phyloP scores from a whole-genome alignment of 53 echinoderm and acorn worm genomes.

The Paracentrotus lividus region DNA sequence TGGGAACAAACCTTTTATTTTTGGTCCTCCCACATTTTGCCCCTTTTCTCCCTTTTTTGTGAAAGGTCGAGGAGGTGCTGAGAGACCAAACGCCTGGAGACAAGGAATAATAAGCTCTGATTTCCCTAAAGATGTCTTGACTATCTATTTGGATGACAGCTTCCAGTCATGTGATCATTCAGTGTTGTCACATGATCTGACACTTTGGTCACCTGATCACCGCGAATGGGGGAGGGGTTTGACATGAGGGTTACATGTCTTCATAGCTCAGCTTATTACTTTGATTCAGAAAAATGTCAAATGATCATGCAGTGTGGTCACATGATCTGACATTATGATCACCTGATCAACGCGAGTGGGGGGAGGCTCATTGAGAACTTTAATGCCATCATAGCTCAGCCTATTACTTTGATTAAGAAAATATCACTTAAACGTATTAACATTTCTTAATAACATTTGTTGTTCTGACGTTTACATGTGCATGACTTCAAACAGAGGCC shows the following conservation, averaged over 20 bases:
- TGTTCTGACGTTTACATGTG: not conserved
- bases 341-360: no score
- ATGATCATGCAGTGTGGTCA: no score
- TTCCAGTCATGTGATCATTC: constrained; percentile 18
- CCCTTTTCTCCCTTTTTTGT: not conserved
- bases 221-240: not conserved
- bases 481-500: no score
- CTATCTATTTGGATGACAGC: constrained; percentile 42
- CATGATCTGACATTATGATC: no score
- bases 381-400: no score
- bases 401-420: no score
- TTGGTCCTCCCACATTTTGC: not conserved
- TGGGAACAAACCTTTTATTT: not conserved
- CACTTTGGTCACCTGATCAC: constrained; percentile 10
- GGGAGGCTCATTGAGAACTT: no score
- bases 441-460: not conserved
- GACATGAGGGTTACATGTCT: not conserved
- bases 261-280: not conserved
- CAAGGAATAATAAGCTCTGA: constrained; percentile 39
- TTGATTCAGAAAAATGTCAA: no score
- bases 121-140: not conserved
- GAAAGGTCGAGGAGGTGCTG: not conserved
- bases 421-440: not conserved
- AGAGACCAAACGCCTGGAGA: constrained; percentile 19
- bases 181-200: constrained; percentile 12